Conservation (phyloP, 2,797 vertebrate genomes). For the Brachyrhaphis roseni region DNA sequence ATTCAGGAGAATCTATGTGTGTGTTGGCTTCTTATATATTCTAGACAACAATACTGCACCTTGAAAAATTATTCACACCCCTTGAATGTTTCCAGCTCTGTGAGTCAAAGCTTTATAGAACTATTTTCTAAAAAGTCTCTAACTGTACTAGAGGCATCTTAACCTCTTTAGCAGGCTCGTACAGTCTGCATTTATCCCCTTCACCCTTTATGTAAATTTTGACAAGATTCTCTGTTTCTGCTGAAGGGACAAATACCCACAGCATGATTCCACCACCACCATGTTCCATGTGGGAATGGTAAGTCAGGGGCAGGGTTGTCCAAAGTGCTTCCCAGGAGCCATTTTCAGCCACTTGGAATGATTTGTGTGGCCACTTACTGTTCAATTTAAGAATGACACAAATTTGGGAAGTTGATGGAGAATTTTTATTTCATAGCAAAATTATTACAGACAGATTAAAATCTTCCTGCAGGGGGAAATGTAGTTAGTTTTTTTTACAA, state of each 20-base stretch:
- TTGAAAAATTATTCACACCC: slow-evolving; percentile 14
- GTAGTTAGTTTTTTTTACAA: no score
- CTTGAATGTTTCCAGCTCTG: neutral
- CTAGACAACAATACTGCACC: slow-evolving; percentile 35
- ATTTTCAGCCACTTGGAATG: no score
- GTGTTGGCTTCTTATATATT: slow-evolving; percentile 37
- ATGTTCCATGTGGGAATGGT: neutral
- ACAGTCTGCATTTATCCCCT: neutral
- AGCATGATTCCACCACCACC: neutral
- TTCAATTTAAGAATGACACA: no score
- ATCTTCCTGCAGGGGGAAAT: no score
- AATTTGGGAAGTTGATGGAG: no score
- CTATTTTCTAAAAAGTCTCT: no score
- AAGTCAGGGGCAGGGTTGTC: neutral
- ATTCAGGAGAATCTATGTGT: slow-evolving; percentile 61
- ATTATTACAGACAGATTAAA: no score
- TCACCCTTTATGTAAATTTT: neutral
- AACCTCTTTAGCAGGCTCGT: no score
- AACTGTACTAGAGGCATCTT: neutral
- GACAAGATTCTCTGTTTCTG: neutral
- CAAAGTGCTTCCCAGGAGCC: no score
- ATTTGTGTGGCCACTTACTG: no score
- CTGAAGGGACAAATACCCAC: neutral
- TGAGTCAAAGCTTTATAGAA: neutral
- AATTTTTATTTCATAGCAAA: no score